Base-by-base conservation (phyloP, 2,797 vertebrate genomes). In the Pangasius sanitwongsei region DNA sequence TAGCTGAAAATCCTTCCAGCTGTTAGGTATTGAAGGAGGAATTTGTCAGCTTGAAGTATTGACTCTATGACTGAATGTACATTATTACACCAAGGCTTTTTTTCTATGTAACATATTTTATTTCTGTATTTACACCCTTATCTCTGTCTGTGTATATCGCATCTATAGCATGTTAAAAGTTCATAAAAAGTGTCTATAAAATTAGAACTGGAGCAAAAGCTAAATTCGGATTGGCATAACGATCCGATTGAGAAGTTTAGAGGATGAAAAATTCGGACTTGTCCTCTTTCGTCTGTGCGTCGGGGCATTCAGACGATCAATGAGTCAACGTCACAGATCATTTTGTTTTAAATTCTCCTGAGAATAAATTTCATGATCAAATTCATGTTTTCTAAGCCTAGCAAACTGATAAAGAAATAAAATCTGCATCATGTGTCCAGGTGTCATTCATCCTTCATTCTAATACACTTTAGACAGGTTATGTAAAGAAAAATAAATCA, bases 1-100 rank as follows among this genome's bases (percentile, higher is more conserved):
- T 92, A 91, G 93, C 92, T 94, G 92, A 93, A 94, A 94, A 94
- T 93, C 91, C 94, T 92, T 92, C 70, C 67, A 89, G 94, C 94
- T 95, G 96, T 92, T 93, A 92, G 91, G 90, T 94, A 93, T 91
- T 92, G 91, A 87, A 92, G 23, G 55, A 63, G 55, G 92, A 90
- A 88, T 91, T 83, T 90, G 72, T 88, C 93, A 84, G 93, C 92
- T 92, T 93, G 94, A 83, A 89, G 87, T 80, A 86, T 85, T 72
- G 85, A 89, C 88, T 81, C 16, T 25, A 11, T 87, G 75, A 90
- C 48, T 81, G 18, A 86, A 89, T 34, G 44, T 8, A 6, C 50
- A 25, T 86, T 57, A 25, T 53, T 59, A 23, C 53, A 23, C 74
- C 0, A 2, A 69, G 31, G 23, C 18, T 3, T 23, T 59, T 16